A percentile compares a stretch with the other conserved stretches of the same genome.
phyloP scores from a whole-genome alignment of 2,113 vertebrate genomes.

The Mandrillus leucophaeus region DNA sequence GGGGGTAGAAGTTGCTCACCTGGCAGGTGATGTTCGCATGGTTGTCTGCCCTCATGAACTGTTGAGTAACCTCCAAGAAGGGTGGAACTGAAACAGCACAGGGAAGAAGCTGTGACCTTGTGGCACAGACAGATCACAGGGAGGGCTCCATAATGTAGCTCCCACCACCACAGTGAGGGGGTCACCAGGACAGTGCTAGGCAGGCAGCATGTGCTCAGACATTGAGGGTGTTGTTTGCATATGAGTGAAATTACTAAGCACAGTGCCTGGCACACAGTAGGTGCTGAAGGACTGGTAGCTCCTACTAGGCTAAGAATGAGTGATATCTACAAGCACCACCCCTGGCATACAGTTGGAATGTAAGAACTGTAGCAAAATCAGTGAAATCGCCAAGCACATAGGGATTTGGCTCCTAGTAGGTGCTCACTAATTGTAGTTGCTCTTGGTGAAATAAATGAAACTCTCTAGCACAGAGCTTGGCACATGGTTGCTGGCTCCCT shows the following conservation, averaged over 20 bases:
- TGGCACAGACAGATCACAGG: not conserved
- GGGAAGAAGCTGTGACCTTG: not conserved
- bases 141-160: fast-evolving
- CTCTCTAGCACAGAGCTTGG: not conserved
- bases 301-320: not conserved
- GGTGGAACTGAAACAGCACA: constrained; percentile 70
- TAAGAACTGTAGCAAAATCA: not conserved
- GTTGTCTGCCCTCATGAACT: fast-evolving
- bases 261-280: not conserved
- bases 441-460: not conserved
- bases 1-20: not conserved
- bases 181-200: not conserved
- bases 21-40: not conserved
- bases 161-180: fast-evolving
- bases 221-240: fast-evolving
- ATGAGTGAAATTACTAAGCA: too few relatives aligned
- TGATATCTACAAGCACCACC: not conserved
- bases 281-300: not conserved
- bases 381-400: fast-evolving
- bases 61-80: fast-evolving
- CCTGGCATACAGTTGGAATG: not conserved
- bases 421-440: not conserved
- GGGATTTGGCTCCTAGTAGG: fast-evolving
- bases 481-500: fast-evolving
- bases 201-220: not conserved